phyloP scores from a whole-genome alignment of 2,888 invertebrate genomes.

The Drosophila crucigera region DNA sequence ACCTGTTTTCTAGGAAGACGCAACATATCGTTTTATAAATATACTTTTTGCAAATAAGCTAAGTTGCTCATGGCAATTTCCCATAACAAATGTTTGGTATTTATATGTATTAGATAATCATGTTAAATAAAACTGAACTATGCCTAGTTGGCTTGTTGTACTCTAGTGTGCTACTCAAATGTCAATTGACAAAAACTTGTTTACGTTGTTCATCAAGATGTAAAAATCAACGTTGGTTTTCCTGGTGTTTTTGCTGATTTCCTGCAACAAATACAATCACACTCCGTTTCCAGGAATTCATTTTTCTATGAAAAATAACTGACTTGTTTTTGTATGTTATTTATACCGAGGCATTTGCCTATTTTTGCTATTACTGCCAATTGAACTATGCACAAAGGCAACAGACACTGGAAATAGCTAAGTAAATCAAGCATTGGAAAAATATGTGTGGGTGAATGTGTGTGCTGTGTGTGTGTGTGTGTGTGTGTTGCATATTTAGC shows the following conservation, averaged over 20 bases:
- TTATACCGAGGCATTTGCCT: background rate
- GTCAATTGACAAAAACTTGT: background rate
- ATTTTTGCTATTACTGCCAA: background rate
- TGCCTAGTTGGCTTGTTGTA: background rate
- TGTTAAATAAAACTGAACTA: background rate
- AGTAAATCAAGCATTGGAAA: conserved; percentile 42
- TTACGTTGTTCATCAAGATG: background rate
- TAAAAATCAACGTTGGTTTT: background rate
- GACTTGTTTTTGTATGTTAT: background rate
- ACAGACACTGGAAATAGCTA: conserved; percentile 9
- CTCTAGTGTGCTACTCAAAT: background rate
- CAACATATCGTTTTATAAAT: background rate
- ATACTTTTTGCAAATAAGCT: too few relatives aligned
- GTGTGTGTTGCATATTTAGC: conserved; percentile 43
- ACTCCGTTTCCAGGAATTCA: background rate
- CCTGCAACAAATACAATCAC: background rate
- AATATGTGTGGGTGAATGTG: conserved; percentile 12
- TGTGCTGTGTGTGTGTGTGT: conserved; percentile 10
- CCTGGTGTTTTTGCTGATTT: background rate
- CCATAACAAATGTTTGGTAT: background rate
- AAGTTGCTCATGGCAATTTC: too few relatives aligned
- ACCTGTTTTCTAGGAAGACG: background rate
- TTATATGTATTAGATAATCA: background rate
- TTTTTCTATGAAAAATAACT: background rate
- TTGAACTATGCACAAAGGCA: conserved; percentile 21